These are phyloP conservation scores for Phaethon lepturus DNA, from an alignment of 2,113 vertebrate species.

Conservation along the genomic window DNA sequence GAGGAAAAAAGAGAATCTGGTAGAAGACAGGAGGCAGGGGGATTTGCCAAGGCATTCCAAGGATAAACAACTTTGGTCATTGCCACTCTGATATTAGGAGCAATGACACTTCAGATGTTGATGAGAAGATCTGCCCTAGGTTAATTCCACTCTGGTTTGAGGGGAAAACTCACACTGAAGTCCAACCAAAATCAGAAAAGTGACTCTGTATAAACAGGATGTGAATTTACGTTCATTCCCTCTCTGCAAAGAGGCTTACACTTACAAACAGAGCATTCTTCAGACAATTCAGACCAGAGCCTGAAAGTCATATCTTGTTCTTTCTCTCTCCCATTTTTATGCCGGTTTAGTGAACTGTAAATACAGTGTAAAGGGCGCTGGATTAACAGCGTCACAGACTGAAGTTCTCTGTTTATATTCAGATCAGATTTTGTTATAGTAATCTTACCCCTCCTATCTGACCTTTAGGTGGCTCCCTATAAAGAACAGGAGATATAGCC, in stretches of 20 bases:
- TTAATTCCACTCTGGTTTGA: conserved; percentile 23
- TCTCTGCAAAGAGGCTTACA: not conserved
- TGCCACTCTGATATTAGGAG: not conserved
- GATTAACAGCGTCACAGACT: not conserved
- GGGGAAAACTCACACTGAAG: not conserved
- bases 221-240: not conserved
- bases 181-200: conserved; percentile 32
- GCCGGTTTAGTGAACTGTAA: conserved; percentile 4
- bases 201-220: conserved; percentile 21
- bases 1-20: not conserved
- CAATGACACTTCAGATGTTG: not conserved
- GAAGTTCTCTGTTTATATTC: not conserved
- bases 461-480: not conserved
- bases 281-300: not conserved
- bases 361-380: not conserved
- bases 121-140: not conserved
- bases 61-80: not conserved
- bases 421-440: not conserved
- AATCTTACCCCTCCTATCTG: not conserved
- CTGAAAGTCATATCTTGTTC: not conserved
- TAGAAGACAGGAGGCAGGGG: not conserved
- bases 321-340: not conserved
- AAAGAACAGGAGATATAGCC: not conserved
- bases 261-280: conserved; percentile 8
- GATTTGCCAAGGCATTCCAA: not conserved